Evolutionary conservation across 2,888 invertebrate genomes (phyloP).

Genomic region (Sphinx pinastri): DNA sequence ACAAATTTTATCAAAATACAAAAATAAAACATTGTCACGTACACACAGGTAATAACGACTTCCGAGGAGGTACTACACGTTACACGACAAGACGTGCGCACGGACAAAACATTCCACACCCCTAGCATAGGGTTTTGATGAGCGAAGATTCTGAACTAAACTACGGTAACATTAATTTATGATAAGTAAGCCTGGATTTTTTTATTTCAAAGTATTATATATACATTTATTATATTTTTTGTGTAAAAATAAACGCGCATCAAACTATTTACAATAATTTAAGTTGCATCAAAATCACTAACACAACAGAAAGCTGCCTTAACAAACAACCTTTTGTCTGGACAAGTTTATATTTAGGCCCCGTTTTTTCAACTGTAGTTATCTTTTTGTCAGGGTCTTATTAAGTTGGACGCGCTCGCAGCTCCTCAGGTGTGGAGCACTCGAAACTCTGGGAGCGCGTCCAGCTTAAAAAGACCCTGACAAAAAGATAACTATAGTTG

Average conservation of each 20-base stretch:
- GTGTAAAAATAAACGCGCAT: not conserved
- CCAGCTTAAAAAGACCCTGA: too few relatives aligned
- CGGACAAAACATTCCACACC: not conserved
- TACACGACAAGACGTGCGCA: conserved; percentile 3
- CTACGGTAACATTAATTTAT: conserved; percentile 2
- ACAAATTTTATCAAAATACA: conserved; percentile 84
- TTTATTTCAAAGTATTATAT: too few relatives aligned
- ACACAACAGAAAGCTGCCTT: not conserved
- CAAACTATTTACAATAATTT: not conserved
- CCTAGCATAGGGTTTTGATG: not conserved
- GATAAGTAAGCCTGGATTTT: too few relatives aligned
- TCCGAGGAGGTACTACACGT: conserved; percentile 25
- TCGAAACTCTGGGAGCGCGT: too few relatives aligned
- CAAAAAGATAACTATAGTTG: too few relatives aligned
- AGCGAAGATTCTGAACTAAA: not conserved
- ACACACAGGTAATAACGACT: conserved; percentile 53
- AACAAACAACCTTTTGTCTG: not conserved
- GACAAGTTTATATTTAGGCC: not conserved
- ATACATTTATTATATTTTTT: not conserved
- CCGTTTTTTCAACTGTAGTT: too few relatives aligned
- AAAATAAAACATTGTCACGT: conserved; percentile 84
- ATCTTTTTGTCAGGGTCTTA: too few relatives aligned
- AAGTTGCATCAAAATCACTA: not conserved
- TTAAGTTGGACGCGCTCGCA: too few relatives aligned
- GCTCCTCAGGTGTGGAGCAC: too few relatives aligned